A percentile compares a stretch with the other conserved stretches of the same genome.
phyloP scores from a whole-genome alignment of 2,888 invertebrate genomes.

The Temnothorax unifasciatus region DNA sequence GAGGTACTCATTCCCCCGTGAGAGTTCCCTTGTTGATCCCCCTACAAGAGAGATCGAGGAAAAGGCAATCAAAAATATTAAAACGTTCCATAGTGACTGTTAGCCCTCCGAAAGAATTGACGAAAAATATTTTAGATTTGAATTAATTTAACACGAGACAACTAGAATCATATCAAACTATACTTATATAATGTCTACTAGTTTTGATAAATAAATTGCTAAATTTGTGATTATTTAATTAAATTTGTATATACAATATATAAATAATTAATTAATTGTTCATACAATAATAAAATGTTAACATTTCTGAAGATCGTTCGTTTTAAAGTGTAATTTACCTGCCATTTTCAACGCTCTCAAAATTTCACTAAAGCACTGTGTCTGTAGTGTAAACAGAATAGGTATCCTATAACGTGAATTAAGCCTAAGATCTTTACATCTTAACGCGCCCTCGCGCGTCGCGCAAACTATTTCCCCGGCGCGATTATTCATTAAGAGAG shows the following conservation, averaged over 20 bases:
- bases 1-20: conserved; percentile 65
- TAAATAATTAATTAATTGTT: not conserved
- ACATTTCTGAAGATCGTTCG: not conserved
- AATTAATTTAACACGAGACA: not conserved
- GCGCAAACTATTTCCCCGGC: conserved; percentile 46
- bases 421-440: conserved; percentile 49
- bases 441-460: conserved; percentile 55
- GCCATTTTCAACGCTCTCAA: not conserved
- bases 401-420: conserved; percentile 40
- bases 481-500: conserved; percentile 59
- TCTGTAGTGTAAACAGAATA: conserved; percentile 19
- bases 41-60: not conserved
- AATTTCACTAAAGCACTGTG: conserved; percentile 15
- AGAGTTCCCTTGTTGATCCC: conserved; percentile 22
- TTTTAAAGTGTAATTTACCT: not conserved
- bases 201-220: not conserved
- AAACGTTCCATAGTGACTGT: not conserved
- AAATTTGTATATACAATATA: not conserved
- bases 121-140: not conserved
- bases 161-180: not conserved
- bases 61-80: conserved; percentile 44
- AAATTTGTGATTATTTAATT: conserved; percentile 11
- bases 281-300: not conserved
- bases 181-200: not conserved
- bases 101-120: not conserved